A percentile compares a stretch with the other conserved stretches of the same genome.
Conservation (phyloP, 1,140 invertebrate genomes). For the Melanaphis sacchari region DNA sequence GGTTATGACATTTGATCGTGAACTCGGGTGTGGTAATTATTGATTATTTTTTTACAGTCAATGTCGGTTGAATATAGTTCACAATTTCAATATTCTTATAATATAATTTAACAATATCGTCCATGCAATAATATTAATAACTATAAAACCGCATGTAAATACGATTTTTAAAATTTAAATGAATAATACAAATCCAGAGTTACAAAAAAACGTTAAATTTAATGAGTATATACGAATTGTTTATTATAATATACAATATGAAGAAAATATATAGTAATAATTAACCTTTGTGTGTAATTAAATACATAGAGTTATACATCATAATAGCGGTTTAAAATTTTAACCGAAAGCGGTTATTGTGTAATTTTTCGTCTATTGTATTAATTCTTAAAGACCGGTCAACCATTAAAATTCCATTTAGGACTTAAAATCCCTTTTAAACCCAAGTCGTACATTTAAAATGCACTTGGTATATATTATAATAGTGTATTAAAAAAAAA, state of each 20-base stretch:
- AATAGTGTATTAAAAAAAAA: conserved; percentile 36
- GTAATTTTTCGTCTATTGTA: conserved; percentile 30
- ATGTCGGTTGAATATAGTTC: no score
- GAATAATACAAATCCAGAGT: background rate
- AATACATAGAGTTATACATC: background rate
- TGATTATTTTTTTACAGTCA: background rate
- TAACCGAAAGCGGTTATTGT: conserved; percentile 1
- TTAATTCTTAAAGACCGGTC: conserved; percentile 13
- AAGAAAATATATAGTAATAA: background rate
- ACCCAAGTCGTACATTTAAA: conserved; percentile 4
- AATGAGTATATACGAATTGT: background rate
- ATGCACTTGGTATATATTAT: conserved; percentile 30
- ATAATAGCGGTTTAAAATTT: background rate
- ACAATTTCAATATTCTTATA: background rate
- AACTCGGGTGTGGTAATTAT: background rate
- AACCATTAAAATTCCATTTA: conserved; percentile 44
- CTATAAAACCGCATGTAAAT: background rate
- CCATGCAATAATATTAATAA: background rate
- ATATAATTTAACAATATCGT: background rate
- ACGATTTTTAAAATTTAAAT: background rate
- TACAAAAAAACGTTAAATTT: background rate
- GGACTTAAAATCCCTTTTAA: conserved; percentile 17
- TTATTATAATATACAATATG: background rate
- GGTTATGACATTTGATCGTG: background rate
- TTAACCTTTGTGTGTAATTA: background rate